Conservation (phyloP, 1,140 invertebrate species). For the Drosophila melanica region DNA sequence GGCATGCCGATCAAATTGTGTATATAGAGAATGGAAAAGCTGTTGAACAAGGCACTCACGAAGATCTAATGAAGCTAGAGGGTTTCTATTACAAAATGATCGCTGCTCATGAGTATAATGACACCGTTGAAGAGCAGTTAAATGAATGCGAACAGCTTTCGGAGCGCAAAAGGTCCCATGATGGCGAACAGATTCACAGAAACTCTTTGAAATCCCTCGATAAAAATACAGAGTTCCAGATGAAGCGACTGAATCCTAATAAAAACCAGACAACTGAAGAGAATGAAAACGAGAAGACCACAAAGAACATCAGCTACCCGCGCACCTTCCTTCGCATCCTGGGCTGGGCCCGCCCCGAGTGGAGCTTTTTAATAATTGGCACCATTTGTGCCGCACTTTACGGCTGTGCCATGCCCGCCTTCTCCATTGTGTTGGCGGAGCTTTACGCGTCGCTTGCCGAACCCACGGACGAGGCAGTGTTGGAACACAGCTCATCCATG, state of each 20-base stretch:
- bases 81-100: conserved; percentile 90
- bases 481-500: conserved; percentile 87
- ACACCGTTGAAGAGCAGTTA: conserved; percentile 84
- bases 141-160: conserved; percentile 86
- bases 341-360: conserved; percentile 90
- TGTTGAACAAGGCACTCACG: conserved; percentile 91
- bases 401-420: conserved; percentile 91
- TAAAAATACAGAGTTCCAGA: conserved; percentile 66
- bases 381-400: conserved; percentile 88
- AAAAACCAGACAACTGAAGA: not conserved
- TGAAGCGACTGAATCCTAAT: conserved; percentile 54
- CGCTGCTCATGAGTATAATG: conserved; percentile 85
- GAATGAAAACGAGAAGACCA: conserved; percentile 4
- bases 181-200: conserved; percentile 34
- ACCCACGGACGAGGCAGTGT: conserved; percentile 86
- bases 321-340: conserved; percentile 87
- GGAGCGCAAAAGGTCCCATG: conserved; percentile 84
- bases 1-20: conserved; percentile 91
- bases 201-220: conserved; percentile 47
- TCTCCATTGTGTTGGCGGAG: conserved; percentile 93
- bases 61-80: conserved; percentile 89
- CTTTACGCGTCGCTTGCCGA: conserved; percentile 87
- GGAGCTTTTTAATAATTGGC: conserved; percentile 89
- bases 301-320: conserved; percentile 47
- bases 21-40: conserved; percentile 89